A percentile compares a stretch with the other conserved stretches of the same genome.
Conservation (phyloP, 2,113 vertebrate genomes). For the Xiphophorus maculatus region DNA sequence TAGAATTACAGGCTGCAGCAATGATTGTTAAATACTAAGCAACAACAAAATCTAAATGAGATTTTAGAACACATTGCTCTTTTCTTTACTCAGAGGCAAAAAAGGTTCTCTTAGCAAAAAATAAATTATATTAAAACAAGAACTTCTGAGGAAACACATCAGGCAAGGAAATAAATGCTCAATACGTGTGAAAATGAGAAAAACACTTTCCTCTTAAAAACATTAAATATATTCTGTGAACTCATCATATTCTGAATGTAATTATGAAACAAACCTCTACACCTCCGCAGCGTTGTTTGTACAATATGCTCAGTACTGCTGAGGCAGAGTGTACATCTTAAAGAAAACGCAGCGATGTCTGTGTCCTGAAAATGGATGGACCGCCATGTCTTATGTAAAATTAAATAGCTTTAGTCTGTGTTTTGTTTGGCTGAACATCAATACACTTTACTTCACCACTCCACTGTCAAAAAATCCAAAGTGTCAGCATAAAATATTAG, state of each 20-base stretch:
- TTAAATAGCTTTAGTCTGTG: constrained; percentile 55
- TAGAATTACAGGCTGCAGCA: constrained; percentile 19
- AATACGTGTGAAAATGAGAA: neutral
- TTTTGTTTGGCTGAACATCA: constrained; percentile 56
- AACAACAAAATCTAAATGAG: constrained; percentile 23
- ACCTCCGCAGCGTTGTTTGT: constrained; percentile 8
- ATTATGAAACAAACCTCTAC: constrained; percentile 15
- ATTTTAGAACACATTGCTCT: constrained; percentile 22
- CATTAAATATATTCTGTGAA: neutral
- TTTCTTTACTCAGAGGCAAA: constrained; percentile 29
- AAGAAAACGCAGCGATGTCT: constrained; percentile 15
- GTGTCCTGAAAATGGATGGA: constrained; percentile 40
- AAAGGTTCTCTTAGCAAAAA: constrained; percentile 14
- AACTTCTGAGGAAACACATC: neutral
- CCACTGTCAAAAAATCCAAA: constrained; percentile 40
- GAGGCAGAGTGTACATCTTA: constrained; percentile 11
- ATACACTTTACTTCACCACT: constrained; percentile 43
- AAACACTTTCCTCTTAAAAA: neutral
- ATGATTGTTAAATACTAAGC: constrained; percentile 43
- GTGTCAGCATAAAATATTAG: constrained; percentile 41
- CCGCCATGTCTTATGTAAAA: constrained; percentile 50
- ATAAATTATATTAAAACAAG: constrained; percentile 11
- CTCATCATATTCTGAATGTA: neutral
- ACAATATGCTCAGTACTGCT: constrained; percentile 4
- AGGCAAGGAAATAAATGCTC: neutral